Base-by-base conservation (phyloP, 2,888 invertebrate species). In the Euphydryas editha region DNA sequence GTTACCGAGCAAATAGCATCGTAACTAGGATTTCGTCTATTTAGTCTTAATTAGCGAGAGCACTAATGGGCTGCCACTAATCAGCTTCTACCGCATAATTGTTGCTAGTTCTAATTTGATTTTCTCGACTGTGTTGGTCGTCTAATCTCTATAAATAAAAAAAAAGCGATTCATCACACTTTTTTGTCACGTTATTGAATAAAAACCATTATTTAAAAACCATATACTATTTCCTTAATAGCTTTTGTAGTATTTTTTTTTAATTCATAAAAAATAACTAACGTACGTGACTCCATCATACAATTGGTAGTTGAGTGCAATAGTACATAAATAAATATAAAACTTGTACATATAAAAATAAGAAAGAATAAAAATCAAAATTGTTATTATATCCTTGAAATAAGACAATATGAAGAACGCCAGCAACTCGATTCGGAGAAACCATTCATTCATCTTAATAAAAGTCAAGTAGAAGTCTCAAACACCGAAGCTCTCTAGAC, bases 41-140 rank as follows among this genome's bases (percentile, higher is more conserved):
- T 68, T 62, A 59, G 39, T 65, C 65, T 57, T 68, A 68, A 68
- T 68, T 68, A 68, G 62, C 56, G 65, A 62, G 56, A 59, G 56
- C 42, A 36, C 65, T 68, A 62, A 62, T 59, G 59, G 47, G n/a
- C 51, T 51, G 49, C 59, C 55, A 60, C 47, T 60, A 65, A 56
- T 65, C 60, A 65, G 65, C 65, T 55, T 60, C 60, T 55, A 24
- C 47, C 59, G 54, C 47, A 39, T 39, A 59, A 56, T 39, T 30
- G 21, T 59, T 37, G 56, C 60, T 56, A 37, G 47, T 55, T 59
- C 47, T 47, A 47, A 46, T 46, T 47, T 47, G 20, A 65, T 13
- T 30, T 13, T 36, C 64, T 36, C 64, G 46, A 51, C 59, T 64
- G n/a, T n/a, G n/a, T n/a, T 46, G 11, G 24, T 2, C n/a, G 51